Evolutionary conservation across 2,797 vertebrate genomes (phyloP).

Genomic region (Acanthopagrus latus): DNA sequence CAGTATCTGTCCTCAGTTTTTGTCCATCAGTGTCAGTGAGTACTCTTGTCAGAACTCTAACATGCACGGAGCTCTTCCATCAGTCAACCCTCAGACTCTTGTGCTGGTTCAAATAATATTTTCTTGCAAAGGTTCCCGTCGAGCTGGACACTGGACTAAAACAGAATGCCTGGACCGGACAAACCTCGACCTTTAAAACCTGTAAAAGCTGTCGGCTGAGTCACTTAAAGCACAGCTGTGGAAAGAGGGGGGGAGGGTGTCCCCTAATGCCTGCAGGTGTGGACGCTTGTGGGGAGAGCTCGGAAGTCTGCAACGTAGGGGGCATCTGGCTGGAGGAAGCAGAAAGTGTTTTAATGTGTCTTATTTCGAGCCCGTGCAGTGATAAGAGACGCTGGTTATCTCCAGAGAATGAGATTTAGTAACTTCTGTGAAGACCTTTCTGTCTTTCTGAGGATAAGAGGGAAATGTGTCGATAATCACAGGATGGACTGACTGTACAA

Average conservation of each 20-base stretch:
- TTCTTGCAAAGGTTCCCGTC: neutral
- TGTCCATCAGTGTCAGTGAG: neutral
- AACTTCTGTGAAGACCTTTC: neutral
- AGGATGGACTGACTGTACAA: neutral
- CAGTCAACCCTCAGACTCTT: neutral
- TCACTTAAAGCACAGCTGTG: constrained; percentile 28
- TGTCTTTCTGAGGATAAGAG: neutral
- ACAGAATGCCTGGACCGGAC: neutral
- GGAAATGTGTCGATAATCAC: neutral
- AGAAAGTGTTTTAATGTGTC: too few relatives aligned
- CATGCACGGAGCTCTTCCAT: neutral
- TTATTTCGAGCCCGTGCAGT: too few relatives aligned
- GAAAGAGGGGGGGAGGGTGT: neutral
- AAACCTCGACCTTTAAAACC: neutral
- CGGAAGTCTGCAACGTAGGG: neutral
- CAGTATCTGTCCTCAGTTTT: too few relatives aligned
- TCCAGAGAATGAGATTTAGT: neutral
- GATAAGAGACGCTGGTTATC: neutral
- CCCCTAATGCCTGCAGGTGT: constrained; percentile 13
- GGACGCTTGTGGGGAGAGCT: neutral
- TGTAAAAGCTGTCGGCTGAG: neutral
- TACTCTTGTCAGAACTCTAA: neutral
- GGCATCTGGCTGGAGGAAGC: constrained; percentile 2
- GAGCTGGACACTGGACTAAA: neutral
- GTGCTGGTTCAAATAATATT: neutral